phyloP scores from a whole-genome alignment of 2,797 vertebrate species.

The Sciaenops ocellatus region DNA sequence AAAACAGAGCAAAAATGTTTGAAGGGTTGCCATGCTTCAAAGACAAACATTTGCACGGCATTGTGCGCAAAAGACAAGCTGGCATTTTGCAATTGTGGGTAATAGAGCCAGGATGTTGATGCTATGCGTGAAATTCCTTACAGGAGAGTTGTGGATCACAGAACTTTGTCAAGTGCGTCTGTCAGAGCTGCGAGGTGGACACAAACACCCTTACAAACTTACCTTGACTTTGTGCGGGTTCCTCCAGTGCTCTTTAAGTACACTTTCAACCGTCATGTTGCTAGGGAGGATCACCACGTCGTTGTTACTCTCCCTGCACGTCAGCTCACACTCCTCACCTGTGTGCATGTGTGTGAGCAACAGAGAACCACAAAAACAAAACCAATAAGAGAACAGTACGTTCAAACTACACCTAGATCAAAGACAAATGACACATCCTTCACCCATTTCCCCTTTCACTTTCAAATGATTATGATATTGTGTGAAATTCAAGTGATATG shows the following conservation, averaged over 20 bases:
- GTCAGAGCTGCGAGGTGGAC: conserved; percentile 61
- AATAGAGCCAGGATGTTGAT: conserved; percentile 69
- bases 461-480: conserved; percentile 15
- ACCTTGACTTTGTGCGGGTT: conserved; percentile 96
- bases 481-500: conserved; percentile 8
- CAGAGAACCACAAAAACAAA: conserved; percentile 18
- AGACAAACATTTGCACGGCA: conserved; percentile 59
- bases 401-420: conserved; percentile 24
- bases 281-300: conserved; percentile 92
- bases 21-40: conserved; percentile 64
- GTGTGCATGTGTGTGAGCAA: conserved; percentile 27
- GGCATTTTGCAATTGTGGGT: conserved; percentile 55
- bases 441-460: neutral
- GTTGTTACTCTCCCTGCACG: conserved; percentile 92
- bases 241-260: conserved; percentile 92
- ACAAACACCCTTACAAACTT: conserved; percentile 69
- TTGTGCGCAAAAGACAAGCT: conserved; percentile 40
- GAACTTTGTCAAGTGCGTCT: conserved; percentile 77
- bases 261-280: conserved; percentile 90
- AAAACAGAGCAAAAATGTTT: conserved; percentile 52
- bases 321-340: conserved; percentile 94
- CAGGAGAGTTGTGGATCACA: conserved; percentile 64
- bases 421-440: conserved; percentile 6
- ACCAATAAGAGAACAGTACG: conserved; percentile 17
- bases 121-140: conserved; percentile 77